Evolutionary conservation across 2,888 invertebrate species (phyloP).

Genomic region (Noctua janthina): DNA sequence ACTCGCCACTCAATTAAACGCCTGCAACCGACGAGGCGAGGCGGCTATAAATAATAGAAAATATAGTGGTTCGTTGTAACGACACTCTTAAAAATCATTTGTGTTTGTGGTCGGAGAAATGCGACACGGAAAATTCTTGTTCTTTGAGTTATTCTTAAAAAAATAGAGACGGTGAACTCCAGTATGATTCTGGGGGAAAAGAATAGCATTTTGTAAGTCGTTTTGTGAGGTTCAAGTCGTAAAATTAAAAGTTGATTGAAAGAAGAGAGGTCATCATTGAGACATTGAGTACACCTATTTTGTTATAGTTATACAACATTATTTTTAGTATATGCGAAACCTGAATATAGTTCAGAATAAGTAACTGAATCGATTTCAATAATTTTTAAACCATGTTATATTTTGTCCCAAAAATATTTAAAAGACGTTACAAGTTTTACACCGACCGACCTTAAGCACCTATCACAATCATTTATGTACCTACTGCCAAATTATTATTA

Average conservation of each 20-base stretch:
- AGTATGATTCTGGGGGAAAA: constrained; percentile 17
- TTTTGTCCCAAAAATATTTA: too few relatives aligned
- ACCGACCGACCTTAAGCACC: too few relatives aligned
- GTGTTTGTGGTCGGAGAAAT: constrained; percentile 18
- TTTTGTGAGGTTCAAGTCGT: neutral
- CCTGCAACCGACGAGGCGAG: neutral
- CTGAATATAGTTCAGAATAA: too few relatives aligned
- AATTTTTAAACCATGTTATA: too few relatives aligned
- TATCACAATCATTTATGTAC: too few relatives aligned
- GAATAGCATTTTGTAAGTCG: neutral
- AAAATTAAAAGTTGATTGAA: constrained; percentile 6
- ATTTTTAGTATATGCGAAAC: too few relatives aligned
- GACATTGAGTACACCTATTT: neutral
- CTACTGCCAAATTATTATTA: too few relatives aligned
- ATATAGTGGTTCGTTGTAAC: constrained; percentile 14
- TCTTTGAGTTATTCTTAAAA: constrained; percentile 3
- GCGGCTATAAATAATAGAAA: constrained; percentile 13
- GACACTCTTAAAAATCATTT: constrained; percentile 22
- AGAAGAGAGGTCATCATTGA: neutral
- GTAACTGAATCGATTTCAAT: too few relatives aligned
- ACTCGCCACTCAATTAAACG: constrained; percentile 49
- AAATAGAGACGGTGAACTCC: constrained; percentile 5
- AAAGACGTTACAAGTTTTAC: too few relatives aligned
- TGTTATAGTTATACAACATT: too few relatives aligned
- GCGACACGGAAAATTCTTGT: neutral